Base-by-base conservation (phyloP, 2,113 vertebrate species). In the Eolophus roseicapilla region DNA sequence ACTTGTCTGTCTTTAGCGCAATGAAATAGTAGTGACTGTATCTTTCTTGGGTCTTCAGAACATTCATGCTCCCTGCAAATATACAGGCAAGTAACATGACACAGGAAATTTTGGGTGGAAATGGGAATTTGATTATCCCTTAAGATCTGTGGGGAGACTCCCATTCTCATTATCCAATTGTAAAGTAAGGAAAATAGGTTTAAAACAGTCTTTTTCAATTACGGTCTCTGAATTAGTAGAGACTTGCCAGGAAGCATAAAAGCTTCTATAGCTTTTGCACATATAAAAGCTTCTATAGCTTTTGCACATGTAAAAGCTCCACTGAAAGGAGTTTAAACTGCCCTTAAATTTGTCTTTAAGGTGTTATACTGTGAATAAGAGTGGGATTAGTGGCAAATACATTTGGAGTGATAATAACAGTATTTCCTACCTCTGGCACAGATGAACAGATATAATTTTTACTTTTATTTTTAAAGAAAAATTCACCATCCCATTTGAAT, bases 231-330 rank as follows among this genome's bases (percentile, higher is more conserved):
- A 96, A 95, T 96, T 93, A 91, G 70, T 35, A 69, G 55, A 88
- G 78, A 79, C 67, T 97, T 97, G 89, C 47, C 71, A 95, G 83
- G 94, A 97, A 94, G 90, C 86, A 88, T 90, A 88, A 95, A 92
- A 82, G 71, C 68, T 94, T 93, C 47, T 92, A 20, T 85, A 94
- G 84, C 25, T 92, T 96, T 94, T 92, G 24, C n/a, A n/a, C n/a
- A n/a, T n/a, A 88, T 90, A 88, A 95, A 92, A 82, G 71, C 68
- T 94, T 93, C 47, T 92, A 20, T 85, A 94, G 84, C 25, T 92
- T 96, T 94, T 92, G 24, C 55, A 82, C 55, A 84, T 73, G 82
- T 78, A 93, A 96, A 90, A 88, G 73, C 64, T 86, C 69, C 67
- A 69, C 57, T 87, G 63, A 93, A 95, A 73, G 85, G 60, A 95